phyloP scores from a whole-genome alignment of 2,113 vertebrate species.

The Ictalurus furcatus region DNA sequence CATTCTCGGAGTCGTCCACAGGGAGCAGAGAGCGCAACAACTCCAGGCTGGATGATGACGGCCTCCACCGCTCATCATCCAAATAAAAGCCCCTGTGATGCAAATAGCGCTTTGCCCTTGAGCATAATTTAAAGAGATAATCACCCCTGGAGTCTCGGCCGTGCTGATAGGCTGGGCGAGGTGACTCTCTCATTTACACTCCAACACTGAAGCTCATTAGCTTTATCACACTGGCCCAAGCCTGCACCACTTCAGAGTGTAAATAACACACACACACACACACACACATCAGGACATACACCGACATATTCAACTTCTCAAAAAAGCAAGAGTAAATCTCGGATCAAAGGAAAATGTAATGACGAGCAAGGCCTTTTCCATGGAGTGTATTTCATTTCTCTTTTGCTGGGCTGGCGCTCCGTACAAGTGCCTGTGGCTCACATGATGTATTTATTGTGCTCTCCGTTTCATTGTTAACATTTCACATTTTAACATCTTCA shows the following conservation, averaged over 20 bases:
- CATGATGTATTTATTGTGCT: slow-evolving; percentile 51
- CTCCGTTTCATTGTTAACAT: slow-evolving; percentile 77
- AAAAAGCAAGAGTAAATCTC: slow-evolving; percentile 47
- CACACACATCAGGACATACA: slow-evolving; percentile 59
- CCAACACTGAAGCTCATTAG: slow-evolving; percentile 97
- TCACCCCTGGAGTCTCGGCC: slow-evolving; percentile 94
- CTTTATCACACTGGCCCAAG: slow-evolving; percentile 89
- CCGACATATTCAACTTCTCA: slow-evolving; percentile 51
- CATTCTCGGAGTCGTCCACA: slow-evolving; percentile 71
- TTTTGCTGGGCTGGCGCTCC: slow-evolving; percentile 2
- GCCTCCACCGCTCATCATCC: slow-evolving; percentile 50
- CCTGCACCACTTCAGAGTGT: slow-evolving; percentile 82
- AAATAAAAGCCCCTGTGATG: slow-evolving; percentile 80
- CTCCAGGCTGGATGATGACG: slow-evolving; percentile 53
- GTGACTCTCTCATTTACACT: slow-evolving; percentile 94
- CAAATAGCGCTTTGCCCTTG: slow-evolving; percentile 99
- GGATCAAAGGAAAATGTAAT: slow-evolving; percentile 63
- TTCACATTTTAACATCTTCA: slow-evolving; percentile 75
- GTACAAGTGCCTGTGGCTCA: neutral
- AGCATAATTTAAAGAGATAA: slow-evolving; percentile 99
- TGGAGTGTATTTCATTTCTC: slow-evolving; percentile 12
- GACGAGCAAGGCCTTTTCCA: slow-evolving; percentile 23
- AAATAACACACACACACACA: slow-evolving; percentile 80
- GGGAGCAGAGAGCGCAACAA: slow-evolving; percentile 48
- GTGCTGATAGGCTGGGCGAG: slow-evolving; percentile 85